phyloP scores from a whole-genome alignment of 2,888 invertebrate genomes.

The Sipha maydis region DNA sequence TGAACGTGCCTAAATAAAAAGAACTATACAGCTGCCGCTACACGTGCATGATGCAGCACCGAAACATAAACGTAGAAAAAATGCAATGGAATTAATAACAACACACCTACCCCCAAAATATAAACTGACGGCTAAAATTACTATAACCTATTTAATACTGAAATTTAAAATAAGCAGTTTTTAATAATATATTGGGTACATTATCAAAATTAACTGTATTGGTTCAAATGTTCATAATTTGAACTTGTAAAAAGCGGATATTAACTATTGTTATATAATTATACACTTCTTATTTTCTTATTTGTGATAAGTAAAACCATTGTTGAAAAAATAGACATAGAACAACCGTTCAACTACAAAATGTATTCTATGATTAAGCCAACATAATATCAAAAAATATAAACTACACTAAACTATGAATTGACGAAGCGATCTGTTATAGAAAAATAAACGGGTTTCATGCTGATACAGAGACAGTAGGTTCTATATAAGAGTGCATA shows the following conservation, averaged over 20 bases:
- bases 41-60: background rate
- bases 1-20: constrained; percentile 33
- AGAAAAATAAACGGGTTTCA: constrained; percentile 48
- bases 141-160: background rate
- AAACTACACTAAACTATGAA: background rate
- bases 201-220: background rate
- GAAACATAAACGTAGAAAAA: background rate
- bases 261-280: background rate
- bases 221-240: background rate
- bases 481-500: constrained; percentile 1
- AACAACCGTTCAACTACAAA: background rate
- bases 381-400: background rate
- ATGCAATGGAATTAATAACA: background rate
- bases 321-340: background rate
- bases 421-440: background rate
- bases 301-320: background rate
- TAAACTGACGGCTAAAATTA: background rate
- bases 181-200: background rate
- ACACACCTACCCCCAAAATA: background rate
- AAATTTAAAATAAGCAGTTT: background rate
- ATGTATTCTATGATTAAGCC: no score
- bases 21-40: background rate
- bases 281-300: background rate
- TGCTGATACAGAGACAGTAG: background rate
- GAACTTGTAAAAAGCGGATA: background rate